Evolutionary conservation across 2,888 invertebrate species (phyloP).

Genomic region (Cosmopolites sordidus): DNA sequence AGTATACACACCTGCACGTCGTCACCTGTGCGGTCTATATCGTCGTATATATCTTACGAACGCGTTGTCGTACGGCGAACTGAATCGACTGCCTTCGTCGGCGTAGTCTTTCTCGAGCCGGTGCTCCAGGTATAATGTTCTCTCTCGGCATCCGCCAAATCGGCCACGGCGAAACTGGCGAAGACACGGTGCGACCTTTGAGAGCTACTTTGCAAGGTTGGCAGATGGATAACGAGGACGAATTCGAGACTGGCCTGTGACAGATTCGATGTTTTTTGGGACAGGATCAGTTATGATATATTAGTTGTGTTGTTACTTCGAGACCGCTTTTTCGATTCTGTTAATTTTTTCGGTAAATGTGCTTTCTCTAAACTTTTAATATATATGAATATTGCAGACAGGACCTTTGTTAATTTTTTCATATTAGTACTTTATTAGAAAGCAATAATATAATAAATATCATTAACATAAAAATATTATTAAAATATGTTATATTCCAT

Average conservation of each 20-base stretch:
- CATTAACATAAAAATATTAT: too few relatives aligned
- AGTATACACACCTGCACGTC: neutral
- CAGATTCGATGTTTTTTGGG: conserved; percentile 9
- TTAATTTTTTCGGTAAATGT: too few relatives aligned
- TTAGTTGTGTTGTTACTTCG: neutral
- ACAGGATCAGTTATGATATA: conserved; percentile 2
- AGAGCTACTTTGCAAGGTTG: conserved; percentile 23
- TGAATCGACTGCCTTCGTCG: conserved; percentile 10
- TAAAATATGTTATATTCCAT: too few relatives aligned
- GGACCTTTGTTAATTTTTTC: too few relatives aligned
- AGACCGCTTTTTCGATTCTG: neutral
- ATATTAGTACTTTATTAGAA: too few relatives aligned
- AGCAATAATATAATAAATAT: too few relatives aligned
- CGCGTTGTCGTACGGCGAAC: conserved; percentile 15
- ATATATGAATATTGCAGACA: too few relatives aligned
- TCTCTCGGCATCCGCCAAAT: conserved; percentile 12
- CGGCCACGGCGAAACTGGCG: conserved; percentile 15
- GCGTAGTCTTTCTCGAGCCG: conserved; percentile 8
- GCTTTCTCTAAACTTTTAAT: too few relatives aligned
- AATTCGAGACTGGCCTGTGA: conserved; percentile 1
- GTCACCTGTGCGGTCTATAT: neutral
- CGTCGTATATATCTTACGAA: conserved; percentile 14
- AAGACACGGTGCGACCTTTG: conserved; percentile 21
- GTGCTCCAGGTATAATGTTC: conserved; percentile 23
- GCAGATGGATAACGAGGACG: conserved; percentile 22